Evolutionary conservation across 2,113 vertebrate genomes (phyloP).

Genomic region (Pseudonaja textilis): DNA sequence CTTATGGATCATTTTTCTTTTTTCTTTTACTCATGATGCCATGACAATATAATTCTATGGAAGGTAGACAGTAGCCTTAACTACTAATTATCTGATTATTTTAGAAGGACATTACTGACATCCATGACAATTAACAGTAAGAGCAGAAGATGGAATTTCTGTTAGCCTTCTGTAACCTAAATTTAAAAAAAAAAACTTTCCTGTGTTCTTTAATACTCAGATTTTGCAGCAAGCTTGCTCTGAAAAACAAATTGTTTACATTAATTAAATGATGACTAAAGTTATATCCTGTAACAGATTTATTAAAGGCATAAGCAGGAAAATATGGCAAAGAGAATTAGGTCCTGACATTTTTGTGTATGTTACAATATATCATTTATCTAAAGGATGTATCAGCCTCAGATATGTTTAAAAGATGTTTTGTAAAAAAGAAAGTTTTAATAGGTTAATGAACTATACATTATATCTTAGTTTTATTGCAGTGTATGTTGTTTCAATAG

Average conservation of each 20-base stretch:
- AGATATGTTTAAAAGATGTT: neutral
- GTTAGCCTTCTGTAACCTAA: neutral
- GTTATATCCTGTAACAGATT: conserved; percentile 52
- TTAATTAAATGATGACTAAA: conserved; percentile 58
- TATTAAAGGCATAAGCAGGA: conserved; percentile 49
- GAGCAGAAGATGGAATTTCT: neutral
- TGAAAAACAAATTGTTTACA: conserved; percentile 33
- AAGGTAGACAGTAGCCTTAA: neutral
- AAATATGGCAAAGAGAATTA: conserved; percentile 59
- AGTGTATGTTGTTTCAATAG: conserved; percentile 11
- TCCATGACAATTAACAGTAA: neutral
- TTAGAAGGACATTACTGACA: fast-evolving
- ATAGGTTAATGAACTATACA: neutral
- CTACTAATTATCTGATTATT: neutral
- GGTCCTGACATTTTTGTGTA: conserved; percentile 45
- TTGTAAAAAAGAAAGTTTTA: neutral
- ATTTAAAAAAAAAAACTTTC: neutral
- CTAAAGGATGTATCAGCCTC: neutral
- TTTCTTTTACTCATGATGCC: neutral
- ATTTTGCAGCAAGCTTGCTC: conserved; percentile 29
- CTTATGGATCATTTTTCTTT: neutral
- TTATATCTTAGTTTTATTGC: neutral
- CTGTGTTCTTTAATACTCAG: neutral
- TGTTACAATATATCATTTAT: neutral
- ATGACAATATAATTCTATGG: neutral